Percentiles rank a stretch among this genome's conserved stretches.
phyloP scores from a whole-genome alignment of 2,113 vertebrate species.

The Forbesichthys papilliferus region DNA sequence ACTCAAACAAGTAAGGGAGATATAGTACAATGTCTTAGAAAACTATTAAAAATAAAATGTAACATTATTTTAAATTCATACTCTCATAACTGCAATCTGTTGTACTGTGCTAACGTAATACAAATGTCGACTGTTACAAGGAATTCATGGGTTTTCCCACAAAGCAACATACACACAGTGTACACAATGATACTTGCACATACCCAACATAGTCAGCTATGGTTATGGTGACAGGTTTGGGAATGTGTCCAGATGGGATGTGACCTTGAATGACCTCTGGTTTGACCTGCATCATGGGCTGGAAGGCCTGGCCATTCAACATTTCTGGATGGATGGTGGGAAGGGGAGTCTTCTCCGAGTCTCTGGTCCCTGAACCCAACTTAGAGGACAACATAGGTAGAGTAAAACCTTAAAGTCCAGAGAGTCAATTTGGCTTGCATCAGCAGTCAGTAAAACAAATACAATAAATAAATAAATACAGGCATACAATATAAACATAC shows the following conservation, averaged over 20 bases:
- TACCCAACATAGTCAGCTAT: slow-evolving; percentile 94
- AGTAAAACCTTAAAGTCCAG: too few relatives aligned
- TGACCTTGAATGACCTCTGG: slow-evolving; percentile 85
- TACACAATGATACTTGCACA: slow-evolving; percentile 68
- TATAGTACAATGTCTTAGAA: too few relatives aligned
- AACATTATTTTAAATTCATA: too few relatives aligned
- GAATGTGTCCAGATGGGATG: slow-evolving; percentile 92
- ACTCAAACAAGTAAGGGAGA: too few relatives aligned
- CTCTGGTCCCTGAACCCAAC: slow-evolving; percentile 60
- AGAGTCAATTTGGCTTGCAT: too few relatives aligned
- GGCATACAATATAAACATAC: background rate
- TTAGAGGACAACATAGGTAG: slow-evolving; percentile 17
- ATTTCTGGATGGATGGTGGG: slow-evolving; percentile 57
- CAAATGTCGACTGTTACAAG: too few relatives aligned
- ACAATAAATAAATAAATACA: background rate
- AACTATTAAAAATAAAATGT: too few relatives aligned
- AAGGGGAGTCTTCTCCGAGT: slow-evolving; percentile 57
- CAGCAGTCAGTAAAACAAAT: too few relatives aligned
- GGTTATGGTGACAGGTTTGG: slow-evolving; percentile 90
- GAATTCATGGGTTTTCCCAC: background rate
- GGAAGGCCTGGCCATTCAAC: slow-evolving; percentile 27
- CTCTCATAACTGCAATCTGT: too few relatives aligned
- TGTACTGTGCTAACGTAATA: too few relatives aligned
- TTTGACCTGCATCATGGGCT: slow-evolving; percentile 60
- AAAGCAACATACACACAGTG: background rate